Conservation (phyloP, 2,113 vertebrate genomes). For the Anhinga anhinga region DNA sequence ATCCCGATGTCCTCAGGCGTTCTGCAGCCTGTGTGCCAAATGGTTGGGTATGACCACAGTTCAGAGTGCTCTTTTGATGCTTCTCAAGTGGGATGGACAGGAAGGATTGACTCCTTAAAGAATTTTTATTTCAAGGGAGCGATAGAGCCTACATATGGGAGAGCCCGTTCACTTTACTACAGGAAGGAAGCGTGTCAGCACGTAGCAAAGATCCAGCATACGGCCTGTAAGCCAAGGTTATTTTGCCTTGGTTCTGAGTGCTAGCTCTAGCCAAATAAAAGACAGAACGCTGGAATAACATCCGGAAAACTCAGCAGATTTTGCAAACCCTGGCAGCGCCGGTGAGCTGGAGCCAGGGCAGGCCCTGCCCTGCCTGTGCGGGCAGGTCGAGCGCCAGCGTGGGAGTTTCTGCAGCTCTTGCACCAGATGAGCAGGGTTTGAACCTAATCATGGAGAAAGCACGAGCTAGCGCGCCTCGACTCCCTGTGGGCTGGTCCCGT, state of each 20-base stretch:
- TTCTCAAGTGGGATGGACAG: neutral
- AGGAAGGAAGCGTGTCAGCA: neutral
- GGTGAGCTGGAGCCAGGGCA: neutral
- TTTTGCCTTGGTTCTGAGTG: neutral
- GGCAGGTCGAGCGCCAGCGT: neutral
- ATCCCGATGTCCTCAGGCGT: accelerated
- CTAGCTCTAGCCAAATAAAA: neutral
- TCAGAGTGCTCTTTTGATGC: neutral
- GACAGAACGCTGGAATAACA: neutral
- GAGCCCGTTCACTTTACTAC: neutral
- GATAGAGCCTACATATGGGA: neutral
- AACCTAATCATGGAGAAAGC: neutral
- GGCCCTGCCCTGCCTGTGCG: neutral
- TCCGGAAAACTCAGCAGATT: neutral
- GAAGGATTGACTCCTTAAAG: neutral
- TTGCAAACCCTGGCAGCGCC: neutral
- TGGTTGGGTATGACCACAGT: neutral
- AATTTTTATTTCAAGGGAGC: neutral
- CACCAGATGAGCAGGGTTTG: neutral
- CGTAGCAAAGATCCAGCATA: neutral
- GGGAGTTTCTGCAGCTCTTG: neutral
- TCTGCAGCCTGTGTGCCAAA: neutral
- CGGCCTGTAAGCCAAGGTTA: neutral
- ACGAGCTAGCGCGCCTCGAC: accelerated
- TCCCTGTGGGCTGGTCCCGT: neutral